Base-by-base conservation (phyloP, 2,888 invertebrate genomes). In the Drosophila paranaensis region DNA sequence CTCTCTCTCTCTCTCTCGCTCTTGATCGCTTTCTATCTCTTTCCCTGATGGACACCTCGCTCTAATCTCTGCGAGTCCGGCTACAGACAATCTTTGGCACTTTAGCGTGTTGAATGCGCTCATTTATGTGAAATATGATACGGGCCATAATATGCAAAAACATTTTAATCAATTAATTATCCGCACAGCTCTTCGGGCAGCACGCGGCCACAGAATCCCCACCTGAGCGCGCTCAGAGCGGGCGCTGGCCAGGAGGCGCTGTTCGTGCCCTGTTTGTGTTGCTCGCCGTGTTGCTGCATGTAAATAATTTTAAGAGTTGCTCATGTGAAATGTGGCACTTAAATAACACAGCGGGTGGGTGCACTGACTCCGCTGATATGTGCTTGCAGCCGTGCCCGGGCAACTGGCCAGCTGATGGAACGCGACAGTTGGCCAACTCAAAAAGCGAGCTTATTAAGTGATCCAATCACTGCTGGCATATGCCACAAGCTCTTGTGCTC, bases 121-220 rank as follows among this genome's bases (percentile, higher is more conserved):
- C 86, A 86, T 88, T 88, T 83, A 77, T 88, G 88, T 84, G 91
- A 90, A 91, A 91, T 89, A 90, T 91, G 90, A 91, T 90, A 89
- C 82, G 76, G 78, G 81, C 83, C 82, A 89, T 88, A 86, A 86
- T 85, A 86, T 88, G 82, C 89, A 88, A 82, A 86, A 88, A 87
- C 89, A 89, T 91, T 91, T 91, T 91, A 91, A 91, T 91, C 91
- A 91, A 91, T 91, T 91, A 91, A 91, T 90, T 90, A 90, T 89
- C 88, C 81, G 77, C 79, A 67, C 71, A 65, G 67, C 76, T 79
- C 67, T 79, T 71, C 60, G 40, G 71, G 62, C 70, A 60, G 33
- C 54, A 53, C 63, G 53, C 46, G 40, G 55, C 71, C 20, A 60
- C 55, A 75, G 65, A 55, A 57, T 67, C 57, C 46, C 42, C 37